Percentiles rank a stretch among this genome's conserved stretches.
Conservation (phyloP, 1,140 invertebrate species). For the Drosophila kurseongensis region DNA sequence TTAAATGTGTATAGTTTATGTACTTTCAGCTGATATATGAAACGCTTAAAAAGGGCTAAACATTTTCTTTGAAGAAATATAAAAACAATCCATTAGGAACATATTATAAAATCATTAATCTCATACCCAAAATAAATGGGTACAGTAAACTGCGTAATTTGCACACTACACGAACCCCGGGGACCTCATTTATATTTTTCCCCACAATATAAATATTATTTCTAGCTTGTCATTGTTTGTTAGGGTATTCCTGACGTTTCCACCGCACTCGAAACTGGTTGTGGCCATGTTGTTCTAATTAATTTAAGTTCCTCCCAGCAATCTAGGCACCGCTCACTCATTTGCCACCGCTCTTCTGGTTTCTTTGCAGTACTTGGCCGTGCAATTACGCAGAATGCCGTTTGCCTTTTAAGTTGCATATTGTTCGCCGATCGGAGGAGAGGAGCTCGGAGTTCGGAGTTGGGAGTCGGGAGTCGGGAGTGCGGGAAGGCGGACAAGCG, state of each 20-base stretch:
- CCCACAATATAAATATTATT: too few relatives aligned
- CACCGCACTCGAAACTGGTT: not conserved
- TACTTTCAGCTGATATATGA: too few relatives aligned
- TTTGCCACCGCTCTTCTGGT: slow-evolving; percentile 15
- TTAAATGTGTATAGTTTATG: too few relatives aligned
- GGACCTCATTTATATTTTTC: too few relatives aligned
- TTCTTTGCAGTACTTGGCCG: slow-evolving; percentile 51
- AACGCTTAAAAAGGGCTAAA: too few relatives aligned
- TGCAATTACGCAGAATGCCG: slow-evolving; percentile 65
- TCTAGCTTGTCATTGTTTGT: too few relatives aligned
- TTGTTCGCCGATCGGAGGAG: slow-evolving; percentile 21
- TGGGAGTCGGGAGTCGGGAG: not conserved
- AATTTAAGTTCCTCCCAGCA: slow-evolving; percentile 37
- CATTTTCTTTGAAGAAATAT: too few relatives aligned
- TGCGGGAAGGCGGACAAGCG: not conserved
- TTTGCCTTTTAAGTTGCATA: slow-evolving; percentile 55
- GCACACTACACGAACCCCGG: too few relatives aligned
- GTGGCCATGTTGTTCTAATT: slow-evolving; percentile 45
- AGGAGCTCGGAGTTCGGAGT: not conserved
- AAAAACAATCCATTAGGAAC: too few relatives aligned
- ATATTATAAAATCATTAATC: too few relatives aligned
- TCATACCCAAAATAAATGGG: too few relatives aligned
- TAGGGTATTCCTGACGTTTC: not conserved
- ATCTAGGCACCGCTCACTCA: slow-evolving; percentile 27
- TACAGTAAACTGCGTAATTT: too few relatives aligned